Percentiles rank a stretch among this genome's conserved stretches.
Evolutionary conservation across 2,888 invertebrate species (phyloP).

Genomic region (Chrysodeixis includens): DNA sequence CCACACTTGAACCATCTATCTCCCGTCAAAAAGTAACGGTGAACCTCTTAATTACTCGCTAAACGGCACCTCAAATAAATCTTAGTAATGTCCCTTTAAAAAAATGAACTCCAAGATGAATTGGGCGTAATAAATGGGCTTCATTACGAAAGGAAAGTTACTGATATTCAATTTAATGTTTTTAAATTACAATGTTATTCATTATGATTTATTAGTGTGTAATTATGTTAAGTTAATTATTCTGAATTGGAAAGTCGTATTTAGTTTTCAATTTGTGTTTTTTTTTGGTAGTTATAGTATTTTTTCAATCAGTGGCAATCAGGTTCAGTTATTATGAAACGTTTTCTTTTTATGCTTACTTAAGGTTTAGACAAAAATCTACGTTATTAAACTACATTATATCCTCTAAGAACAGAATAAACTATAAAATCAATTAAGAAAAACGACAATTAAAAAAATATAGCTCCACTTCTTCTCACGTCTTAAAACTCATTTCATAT

Average conservation of each 20-base stretch:
- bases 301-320: too few species aligned
- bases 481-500: conserved; percentile 39
- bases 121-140: conserved; percentile 40
- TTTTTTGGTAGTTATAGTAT: neutral
- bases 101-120: conserved; percentile 47
- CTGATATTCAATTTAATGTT: conserved; percentile 40
- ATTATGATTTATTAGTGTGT: conserved; percentile 19
- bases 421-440: neutral
- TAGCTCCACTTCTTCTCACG: conserved; percentile 21
- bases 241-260: neutral
- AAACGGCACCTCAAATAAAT: conserved; percentile 57
- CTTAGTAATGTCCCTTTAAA: conserved; percentile 54
- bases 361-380: too few species aligned
- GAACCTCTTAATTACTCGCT: conserved; percentile 64
- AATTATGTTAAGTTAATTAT: conserved; percentile 9
- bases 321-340: too few species aligned
- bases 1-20: conserved; percentile 47
- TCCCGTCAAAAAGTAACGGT: conserved; percentile 58
- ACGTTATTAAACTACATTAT: too few species aligned
- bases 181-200: conserved; percentile 15
- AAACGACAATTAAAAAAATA: conserved; percentile 24
- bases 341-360: too few species aligned
- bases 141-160: conserved; percentile 44
- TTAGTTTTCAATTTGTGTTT: neutral
- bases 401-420: too few species aligned